phyloP scores from a whole-genome alignment of 2,888 invertebrate genomes.

The Drosophila atripex region DNA sequence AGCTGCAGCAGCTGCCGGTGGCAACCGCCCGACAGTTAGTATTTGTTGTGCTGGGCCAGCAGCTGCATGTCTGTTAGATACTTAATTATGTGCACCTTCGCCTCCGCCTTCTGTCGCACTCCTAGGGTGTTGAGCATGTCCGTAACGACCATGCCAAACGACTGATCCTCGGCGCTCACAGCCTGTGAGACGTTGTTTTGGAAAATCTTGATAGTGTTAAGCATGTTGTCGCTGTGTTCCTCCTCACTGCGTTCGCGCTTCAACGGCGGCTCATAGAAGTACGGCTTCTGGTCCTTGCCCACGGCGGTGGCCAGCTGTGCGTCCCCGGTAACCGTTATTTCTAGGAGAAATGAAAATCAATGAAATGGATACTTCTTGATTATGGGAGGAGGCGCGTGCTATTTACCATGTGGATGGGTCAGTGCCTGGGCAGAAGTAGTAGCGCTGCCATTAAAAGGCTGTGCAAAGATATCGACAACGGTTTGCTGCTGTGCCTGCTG shows the following conservation, averaged over 20 bases:
- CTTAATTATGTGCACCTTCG: constrained; percentile 82
- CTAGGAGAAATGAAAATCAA: constrained; percentile 35
- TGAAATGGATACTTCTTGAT: background rate
- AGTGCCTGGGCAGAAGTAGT: constrained; percentile 80
- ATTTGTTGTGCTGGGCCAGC: constrained; percentile 81
- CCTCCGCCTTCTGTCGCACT: constrained; percentile 81
- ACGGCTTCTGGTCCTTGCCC: constrained; percentile 80
- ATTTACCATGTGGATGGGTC: constrained; percentile 81
- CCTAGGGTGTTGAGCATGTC: constrained; percentile 82
- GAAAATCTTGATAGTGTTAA: constrained; percentile 82
- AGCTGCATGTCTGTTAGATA: constrained; percentile 82
- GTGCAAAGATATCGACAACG: constrained; percentile 80
- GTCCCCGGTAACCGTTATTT: constrained; percentile 81
- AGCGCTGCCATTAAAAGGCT: constrained; percentile 80
- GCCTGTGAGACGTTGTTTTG: constrained; percentile 81
- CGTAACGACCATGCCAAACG: constrained; percentile 82
- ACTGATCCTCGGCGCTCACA: constrained; percentile 81
- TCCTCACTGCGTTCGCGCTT: constrained; percentile 80
- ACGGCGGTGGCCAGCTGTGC: constrained; percentile 78
- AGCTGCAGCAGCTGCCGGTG: constrained; percentile 59
- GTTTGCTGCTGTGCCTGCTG: constrained; percentile 80
- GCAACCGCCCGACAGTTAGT: constrained; percentile 72
- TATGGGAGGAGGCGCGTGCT: background rate
- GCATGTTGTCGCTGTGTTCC: constrained; percentile 81
- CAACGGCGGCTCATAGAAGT: constrained; percentile 80